These are phyloP conservation scores for Decapterus maruadsi DNA, from an alignment of 2,797 vertebrate genomes.

Conservation along the genomic window DNA sequence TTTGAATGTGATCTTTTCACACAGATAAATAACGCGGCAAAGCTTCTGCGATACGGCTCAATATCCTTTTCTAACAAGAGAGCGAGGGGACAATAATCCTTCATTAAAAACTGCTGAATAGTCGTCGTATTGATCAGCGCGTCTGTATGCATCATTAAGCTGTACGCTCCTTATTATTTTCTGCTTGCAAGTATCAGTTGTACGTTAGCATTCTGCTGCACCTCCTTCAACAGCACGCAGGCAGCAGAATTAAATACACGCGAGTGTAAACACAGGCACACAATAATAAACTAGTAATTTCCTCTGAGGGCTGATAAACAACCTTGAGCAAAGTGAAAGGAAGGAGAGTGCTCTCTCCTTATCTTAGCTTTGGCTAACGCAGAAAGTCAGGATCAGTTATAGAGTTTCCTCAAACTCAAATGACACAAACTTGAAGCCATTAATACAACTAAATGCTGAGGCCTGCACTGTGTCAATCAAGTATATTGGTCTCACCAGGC, in stretches of 20 bases:
- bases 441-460: neutral
- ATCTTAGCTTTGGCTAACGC: neutral
- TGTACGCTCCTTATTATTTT: conserved; percentile 27
- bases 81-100: conserved; percentile 19
- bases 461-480: neutral
- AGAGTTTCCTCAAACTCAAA: conserved; percentile 10
- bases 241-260: conserved; percentile 12
- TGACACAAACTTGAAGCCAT: neutral
- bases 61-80: conserved; percentile 39
- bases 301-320: conserved; percentile 34
- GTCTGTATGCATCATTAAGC: conserved; percentile 56
- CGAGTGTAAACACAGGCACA: neutral
- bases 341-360: neutral
- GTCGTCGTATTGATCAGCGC: conserved; percentile 52
- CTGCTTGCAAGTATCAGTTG: conserved; percentile 45
- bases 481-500: conserved; percentile 7
- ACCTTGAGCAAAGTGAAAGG: conserved; percentile 22
- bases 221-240: conserved; percentile 33
- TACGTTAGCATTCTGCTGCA: conserved; percentile 16
- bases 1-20: conserved; percentile 40
- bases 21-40: conserved; percentile 35
- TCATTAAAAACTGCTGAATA: conserved; percentile 62
- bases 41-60: conserved; percentile 31
- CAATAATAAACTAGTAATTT: conserved; percentile 15
- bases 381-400: conserved; percentile 16